Percentiles rank a stretch among this genome's conserved stretches.
Conservation (phyloP, 2,797 vertebrate species). For the Tamandua tetradactyla region DNA sequence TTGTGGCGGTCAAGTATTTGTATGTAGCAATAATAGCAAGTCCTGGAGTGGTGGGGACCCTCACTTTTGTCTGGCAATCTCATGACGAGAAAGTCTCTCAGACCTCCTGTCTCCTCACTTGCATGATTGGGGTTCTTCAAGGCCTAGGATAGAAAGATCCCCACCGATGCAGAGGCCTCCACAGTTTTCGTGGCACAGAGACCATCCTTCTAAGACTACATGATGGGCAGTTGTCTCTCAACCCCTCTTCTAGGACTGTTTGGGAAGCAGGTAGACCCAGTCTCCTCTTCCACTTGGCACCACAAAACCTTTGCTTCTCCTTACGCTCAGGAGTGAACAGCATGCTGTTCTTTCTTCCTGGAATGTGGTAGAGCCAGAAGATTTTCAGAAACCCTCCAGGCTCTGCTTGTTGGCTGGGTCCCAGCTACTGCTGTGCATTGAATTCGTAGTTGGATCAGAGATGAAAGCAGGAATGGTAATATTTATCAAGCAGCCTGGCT, state of each 20-base stretch:
- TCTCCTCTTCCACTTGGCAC: rapidly evolving
- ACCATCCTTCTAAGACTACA: rapidly evolving
- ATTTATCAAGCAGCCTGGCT: background rate
- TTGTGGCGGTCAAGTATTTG: background rate
- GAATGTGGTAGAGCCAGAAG: background rate
- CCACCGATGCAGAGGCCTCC: rapidly evolving
- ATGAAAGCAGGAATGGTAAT: rapidly evolving
- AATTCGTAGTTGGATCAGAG: too few relatives aligned
- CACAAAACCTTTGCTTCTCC: background rate
- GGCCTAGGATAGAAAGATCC: rapidly evolving
- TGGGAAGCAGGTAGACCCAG: background rate
- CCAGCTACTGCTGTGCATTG: background rate
- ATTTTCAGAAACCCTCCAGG: background rate
- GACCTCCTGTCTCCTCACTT: rapidly evolving
- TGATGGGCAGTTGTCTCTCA: background rate
- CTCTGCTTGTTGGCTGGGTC: background rate
- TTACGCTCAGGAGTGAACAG: background rate
- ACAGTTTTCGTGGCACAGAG: too few relatives aligned
- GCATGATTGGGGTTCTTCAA: rapidly evolving
- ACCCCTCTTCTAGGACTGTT: background rate
- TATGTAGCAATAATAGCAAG: background rate
- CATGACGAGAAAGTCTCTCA: background rate
- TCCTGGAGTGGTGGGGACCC: too few relatives aligned
- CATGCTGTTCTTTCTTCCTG: background rate
- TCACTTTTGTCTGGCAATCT: background rate